Percentiles rank a stretch among this genome's conserved stretches.
phyloP scores from a whole-genome alignment of 2,888 invertebrate genomes.

The Clepsis dumicolana region DNA sequence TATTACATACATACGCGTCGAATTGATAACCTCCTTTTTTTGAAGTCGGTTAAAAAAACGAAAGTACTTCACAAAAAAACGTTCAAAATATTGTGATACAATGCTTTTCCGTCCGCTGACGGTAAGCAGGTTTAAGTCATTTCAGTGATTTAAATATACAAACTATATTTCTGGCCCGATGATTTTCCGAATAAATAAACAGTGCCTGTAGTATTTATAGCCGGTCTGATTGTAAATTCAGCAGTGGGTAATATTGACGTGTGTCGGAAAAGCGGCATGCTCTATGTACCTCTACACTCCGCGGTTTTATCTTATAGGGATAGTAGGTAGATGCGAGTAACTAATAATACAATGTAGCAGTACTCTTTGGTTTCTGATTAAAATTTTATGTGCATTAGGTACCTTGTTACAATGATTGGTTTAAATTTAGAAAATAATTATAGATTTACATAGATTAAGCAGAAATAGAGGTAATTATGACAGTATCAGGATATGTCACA shows the following conservation, averaged over 20 bases:
- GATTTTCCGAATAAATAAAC: constrained; percentile 24
- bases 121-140: constrained; percentile 9
- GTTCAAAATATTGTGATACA: not conserved
- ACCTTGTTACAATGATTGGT: not conserved
- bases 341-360: too few relatives aligned
- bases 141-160: constrained; percentile 13
- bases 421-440: too few relatives aligned
- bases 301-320: constrained; percentile 1
- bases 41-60: too few relatives aligned
- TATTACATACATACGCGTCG: too few relatives aligned
- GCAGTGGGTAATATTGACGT: constrained; percentile 15
- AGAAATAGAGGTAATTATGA: too few relatives aligned
- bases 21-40: too few relatives aligned
- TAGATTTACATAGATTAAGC: too few relatives aligned
- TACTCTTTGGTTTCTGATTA: not conserved
- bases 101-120: not conserved
- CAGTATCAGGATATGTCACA: too few relatives aligned
- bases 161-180: constrained; percentile 13
- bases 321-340: too few relatives aligned
- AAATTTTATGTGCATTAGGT: not conserved
- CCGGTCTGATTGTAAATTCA: constrained; percentile 19
- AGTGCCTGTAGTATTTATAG: constrained; percentile 12
- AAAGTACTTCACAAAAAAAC: not conserved
- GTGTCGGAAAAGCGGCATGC: constrained; percentile 2
- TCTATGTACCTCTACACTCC: not conserved